Base-by-base conservation (phyloP, 2,797 vertebrate species). In the Argentina silus region DNA sequence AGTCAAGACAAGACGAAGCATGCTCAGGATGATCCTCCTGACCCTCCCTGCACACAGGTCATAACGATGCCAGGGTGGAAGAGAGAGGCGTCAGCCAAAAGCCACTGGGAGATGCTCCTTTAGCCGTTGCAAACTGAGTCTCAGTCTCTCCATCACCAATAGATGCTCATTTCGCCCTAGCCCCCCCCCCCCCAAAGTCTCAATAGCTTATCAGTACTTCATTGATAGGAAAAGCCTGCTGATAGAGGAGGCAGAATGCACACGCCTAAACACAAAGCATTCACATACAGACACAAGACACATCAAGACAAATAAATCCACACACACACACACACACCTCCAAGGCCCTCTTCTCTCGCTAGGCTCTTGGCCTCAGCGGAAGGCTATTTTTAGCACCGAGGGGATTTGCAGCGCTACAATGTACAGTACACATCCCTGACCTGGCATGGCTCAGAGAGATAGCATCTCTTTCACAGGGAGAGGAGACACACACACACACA, bases 321-420 rank as follows among this genome's bases (percentile, higher is more conserved):
- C 15, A 57, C 10, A 60, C 43, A 64, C 8, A 14, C 36, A 57
- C 19, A 60, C 57, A 19, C 19, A n/a, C 10, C 8, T 44, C 43
- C 57, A 14, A 5, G 11, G 27, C 45, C 50, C 66, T 14, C 44
- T 15, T 43, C 71, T 27, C 44, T 21, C 27, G 27, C 3, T 12
- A 10, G 44, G n/a, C 6, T 15, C 57, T 47, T 10, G 17, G 17
- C 19, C 59, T 15, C 59, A 61, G 42, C 8, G 21, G 44, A 7
- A 45, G 45, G 47, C 75, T 77, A 77, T 77, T 72, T 27, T 77
- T 77, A 77, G 75, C 57, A 27, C 14, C 8, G 56, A 27, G 15
- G 53, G 55, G 67, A 66, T 69, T 70, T 78, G 62, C 42, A 64
- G 65, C 56, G 5, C 36, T 53, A 7, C 65, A 67, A 45, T 12